Conservation (phyloP, 2,797 vertebrate species). For the Tinamus major region DNA sequence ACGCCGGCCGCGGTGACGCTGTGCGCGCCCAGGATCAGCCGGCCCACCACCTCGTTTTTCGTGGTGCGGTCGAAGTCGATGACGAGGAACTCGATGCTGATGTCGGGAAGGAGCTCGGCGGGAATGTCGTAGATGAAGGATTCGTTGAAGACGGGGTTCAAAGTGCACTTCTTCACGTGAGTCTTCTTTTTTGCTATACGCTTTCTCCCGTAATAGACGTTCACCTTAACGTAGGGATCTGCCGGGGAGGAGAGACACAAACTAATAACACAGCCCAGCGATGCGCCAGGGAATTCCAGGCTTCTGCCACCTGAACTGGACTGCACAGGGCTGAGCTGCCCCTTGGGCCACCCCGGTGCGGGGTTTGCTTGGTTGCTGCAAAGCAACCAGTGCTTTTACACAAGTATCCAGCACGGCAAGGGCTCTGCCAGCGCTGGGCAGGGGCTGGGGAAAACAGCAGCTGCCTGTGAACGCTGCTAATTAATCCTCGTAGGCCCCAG, state of each 20-base stretch:
- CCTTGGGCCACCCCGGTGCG: rapidly evolving
- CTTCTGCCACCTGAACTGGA: neutral
- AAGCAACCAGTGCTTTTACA: neutral
- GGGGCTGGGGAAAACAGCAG: neutral
- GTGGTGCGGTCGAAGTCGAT: conserved; percentile 97
- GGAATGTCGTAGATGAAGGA: conserved; percentile 98
- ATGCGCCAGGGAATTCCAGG: rapidly evolving
- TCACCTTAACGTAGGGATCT: conserved; percentile 98
- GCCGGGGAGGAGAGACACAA: neutral
- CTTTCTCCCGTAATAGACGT: conserved; percentile 93
- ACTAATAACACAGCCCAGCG: conserved; percentile 69
- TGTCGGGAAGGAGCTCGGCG: conserved; percentile 88
- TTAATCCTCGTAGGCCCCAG: neutral
- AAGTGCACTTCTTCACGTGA: conserved; percentile 96
- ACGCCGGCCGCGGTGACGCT: conserved; percentile 83
- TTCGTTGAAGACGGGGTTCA: conserved; percentile 96
- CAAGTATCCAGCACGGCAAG: neutral
- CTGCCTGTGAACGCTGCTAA: rapidly evolving
- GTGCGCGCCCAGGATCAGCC: conserved; percentile 90
- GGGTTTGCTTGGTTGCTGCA: rapidly evolving
- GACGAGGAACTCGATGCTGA: conserved; percentile 94
- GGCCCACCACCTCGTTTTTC: conserved; percentile 93
- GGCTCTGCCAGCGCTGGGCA: rapidly evolving
- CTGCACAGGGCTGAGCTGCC: rapidly evolving
- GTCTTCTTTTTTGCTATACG: conserved; percentile 98